Conservation (phyloP, 2,113 vertebrate genomes). For the Thamnaconus septentrionalis region DNA sequence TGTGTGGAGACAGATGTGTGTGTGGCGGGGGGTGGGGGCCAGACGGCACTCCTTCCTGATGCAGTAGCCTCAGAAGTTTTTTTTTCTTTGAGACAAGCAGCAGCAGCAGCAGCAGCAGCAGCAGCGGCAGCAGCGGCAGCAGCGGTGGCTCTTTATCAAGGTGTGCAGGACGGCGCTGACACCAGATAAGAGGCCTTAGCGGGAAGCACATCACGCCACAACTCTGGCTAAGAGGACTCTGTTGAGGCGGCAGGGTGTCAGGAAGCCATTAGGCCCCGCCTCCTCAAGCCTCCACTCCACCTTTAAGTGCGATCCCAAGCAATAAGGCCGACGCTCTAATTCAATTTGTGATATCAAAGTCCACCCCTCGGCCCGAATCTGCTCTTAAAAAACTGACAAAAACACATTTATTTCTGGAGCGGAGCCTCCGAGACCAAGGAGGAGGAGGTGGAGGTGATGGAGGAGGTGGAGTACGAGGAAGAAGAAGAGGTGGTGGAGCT, state of each 20-base stretch:
- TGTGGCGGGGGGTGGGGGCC: too few species aligned
- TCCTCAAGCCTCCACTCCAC: conserved; percentile 59
- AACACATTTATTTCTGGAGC: too few species aligned
- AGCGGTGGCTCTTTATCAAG: conserved; percentile 56
- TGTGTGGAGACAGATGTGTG: conserved; percentile 12
- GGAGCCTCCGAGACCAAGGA: too few species aligned
- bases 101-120: too few species aligned
- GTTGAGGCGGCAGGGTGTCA: conserved; percentile 54
- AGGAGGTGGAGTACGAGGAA: too few species aligned
- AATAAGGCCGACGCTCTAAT: conserved; percentile 63
- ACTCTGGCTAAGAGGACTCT: conserved; percentile 65
- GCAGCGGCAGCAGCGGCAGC: background rate
- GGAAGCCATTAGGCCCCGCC: conserved; percentile 61
- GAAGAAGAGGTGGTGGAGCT: too few species aligned
- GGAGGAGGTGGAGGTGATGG: too few species aligned
- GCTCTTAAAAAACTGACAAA: too few species aligned
- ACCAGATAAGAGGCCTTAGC: conserved; percentile 64
- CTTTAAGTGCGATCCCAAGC: conserved; percentile 69
- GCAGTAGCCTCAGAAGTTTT: too few species aligned
- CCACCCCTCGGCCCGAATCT: conserved; percentile 33
- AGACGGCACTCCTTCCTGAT: too few species aligned
- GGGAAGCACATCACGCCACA: conserved; percentile 65
- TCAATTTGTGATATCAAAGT: conserved; percentile 54
- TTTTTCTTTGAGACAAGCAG: too few species aligned
- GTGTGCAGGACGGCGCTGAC: conserved; percentile 65